Conservation (phyloP, 1,140 invertebrate species). For the Drepana arcuata region DNA sequence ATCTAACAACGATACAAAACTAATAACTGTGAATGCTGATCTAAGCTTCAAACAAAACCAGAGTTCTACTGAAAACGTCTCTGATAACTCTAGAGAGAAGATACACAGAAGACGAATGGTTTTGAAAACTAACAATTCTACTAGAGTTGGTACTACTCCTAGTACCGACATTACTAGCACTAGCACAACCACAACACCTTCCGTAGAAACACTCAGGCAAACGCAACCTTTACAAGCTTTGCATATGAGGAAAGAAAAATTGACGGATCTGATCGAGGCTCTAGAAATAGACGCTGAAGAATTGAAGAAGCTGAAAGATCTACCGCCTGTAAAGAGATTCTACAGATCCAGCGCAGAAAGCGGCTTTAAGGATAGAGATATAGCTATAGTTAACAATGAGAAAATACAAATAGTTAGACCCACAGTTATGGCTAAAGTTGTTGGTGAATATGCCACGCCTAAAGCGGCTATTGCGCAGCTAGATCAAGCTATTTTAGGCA, state of each 20-base stretch:
- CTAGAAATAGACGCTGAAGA: constrained; percentile 25
- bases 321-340: constrained; percentile 37
- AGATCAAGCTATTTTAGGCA: constrained; percentile 44
- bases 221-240: constrained; percentile 29
- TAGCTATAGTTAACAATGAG: constrained; percentile 44
- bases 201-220: constrained; percentile 35
- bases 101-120: constrained; percentile 44
- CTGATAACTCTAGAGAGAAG: constrained; percentile 25
- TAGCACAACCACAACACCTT: constrained; percentile 15
- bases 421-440: constrained; percentile 25
- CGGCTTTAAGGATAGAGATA: constrained; percentile 32
- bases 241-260: constrained; percentile 26
- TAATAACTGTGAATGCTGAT: constrained; percentile 34
- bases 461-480: constrained; percentile 37
- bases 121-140: constrained; percentile 22
- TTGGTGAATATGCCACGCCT: constrained; percentile 33
- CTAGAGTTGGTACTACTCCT: constrained; percentile 16
- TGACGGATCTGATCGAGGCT: constrained; percentile 43
- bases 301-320: constrained; percentile 22
- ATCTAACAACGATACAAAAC: constrained; percentile 24
- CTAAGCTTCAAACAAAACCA: constrained; percentile 18
- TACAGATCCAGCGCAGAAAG: constrained; percentile 57
- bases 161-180: constrained; percentile 13
- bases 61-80: constrained; percentile 17
- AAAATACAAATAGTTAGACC: constrained; percentile 54